Evolutionary conservation across 1,140 invertebrate species (phyloP), one percentile per base, ranked within the genome.

Genomic region (Heliconius nattereri): DNA sequence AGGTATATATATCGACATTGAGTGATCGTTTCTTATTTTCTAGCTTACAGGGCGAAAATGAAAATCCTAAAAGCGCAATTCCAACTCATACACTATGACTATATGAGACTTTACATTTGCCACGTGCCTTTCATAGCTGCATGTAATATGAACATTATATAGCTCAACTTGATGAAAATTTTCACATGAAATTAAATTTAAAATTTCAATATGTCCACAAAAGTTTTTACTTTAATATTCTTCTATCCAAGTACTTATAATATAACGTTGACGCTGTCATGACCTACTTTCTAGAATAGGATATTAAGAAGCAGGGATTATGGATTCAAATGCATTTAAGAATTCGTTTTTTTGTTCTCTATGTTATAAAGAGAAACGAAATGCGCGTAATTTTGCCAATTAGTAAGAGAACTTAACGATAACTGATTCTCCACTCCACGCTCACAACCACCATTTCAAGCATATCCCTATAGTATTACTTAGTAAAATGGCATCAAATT

Each of bases 121-220:
- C 54, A 60, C 54, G 20, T 60, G 54, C 54, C 54, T 60, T 60
- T 60, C 54, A 60, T 23, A 60, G 54, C 54, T 23, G n/a, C 54
- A 54, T 54, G 52, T 54, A 54, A 54, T 54, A 54, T 54, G 52
- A 8, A 54, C 52, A 60, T 26, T 13, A 60, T 60, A n/a, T 23
- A n/a, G 54, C 54, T 60, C 8, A 60, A 60, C n/a, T 26, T 60
- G 54, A 60, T 60, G 54, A 60, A 60, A 60, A 26, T 60, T 60
- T 57, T 60, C 54, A 60, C 8, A 3, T n/a, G n/a, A 60, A 60
- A 60, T 60, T 60, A 60, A 60, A 60, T 60, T 60, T 23, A 60
- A 60, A 60, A 60, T 23, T 26, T 60, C 54, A 60, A 60, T 60
- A n/a, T 60, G 54, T 26, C 54, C 20, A 23, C 54, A 11, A 3